Percentiles rank a stretch among this genome's conserved stretches.
Evolutionary conservation across 2,113 vertebrate genomes (phyloP).

Genomic region (Corvus moneduloides): DNA sequence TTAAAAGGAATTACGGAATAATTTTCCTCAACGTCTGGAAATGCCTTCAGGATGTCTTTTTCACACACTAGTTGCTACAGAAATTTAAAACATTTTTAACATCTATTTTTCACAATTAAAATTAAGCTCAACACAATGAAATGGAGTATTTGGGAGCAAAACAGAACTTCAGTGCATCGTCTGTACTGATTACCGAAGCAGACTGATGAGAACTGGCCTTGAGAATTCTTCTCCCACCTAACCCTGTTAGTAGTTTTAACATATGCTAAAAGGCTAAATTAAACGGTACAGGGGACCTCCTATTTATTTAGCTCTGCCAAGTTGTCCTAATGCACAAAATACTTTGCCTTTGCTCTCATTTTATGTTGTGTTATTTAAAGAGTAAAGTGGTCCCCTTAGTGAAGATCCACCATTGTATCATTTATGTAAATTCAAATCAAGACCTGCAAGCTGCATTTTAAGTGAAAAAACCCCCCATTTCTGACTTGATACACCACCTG

Average conservation of each 20-base stretch:
- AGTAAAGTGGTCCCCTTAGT: neutral
- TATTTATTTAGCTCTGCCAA: neutral
- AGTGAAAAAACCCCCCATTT: neutral
- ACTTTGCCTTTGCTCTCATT: neutral
- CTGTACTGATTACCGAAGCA: neutral
- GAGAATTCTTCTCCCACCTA: constrained; percentile 9
- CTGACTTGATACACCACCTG: neutral
- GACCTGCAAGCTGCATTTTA: neutral
- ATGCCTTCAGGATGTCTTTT: neutral
- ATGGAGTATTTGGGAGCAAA: neutral
- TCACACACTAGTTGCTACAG: neutral
- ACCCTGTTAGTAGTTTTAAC: neutral
- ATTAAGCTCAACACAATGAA: neutral
- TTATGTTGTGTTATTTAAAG: neutral
- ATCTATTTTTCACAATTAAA: neutral
- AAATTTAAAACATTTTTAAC: neutral
- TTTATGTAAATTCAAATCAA: neutral
- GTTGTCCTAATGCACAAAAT: neutral
- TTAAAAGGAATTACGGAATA: neutral
- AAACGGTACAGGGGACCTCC: neutral
- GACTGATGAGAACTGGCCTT: neutral
- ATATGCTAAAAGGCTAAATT: constrained; percentile 12
- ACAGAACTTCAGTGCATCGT: neutral
- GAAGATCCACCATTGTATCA: neutral
- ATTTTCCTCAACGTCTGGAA: neutral